phyloP scores from a whole-genome alignment of 2,888 invertebrate species.

The Lithophane semibrunnea region DNA sequence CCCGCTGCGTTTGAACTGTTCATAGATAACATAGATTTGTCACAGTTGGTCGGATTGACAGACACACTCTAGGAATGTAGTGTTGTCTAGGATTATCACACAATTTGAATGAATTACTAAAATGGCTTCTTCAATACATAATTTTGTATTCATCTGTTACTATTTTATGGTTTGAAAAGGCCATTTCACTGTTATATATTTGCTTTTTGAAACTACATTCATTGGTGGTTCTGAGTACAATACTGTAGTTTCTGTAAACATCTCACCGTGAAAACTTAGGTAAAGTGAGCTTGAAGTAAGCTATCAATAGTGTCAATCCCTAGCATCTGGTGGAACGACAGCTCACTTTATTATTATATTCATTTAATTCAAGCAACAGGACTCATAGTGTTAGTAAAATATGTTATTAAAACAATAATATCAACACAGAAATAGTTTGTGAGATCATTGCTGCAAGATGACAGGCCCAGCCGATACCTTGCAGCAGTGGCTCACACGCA shows the following conservation, averaged over 20 bases:
- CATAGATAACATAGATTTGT: too few species aligned
- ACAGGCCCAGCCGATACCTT: too few species aligned
- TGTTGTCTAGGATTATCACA: not conserved
- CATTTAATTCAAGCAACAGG: too few species aligned
- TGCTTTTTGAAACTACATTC: not conserved
- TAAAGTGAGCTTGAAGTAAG: too few species aligned
- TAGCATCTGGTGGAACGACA: not conserved
- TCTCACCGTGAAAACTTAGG: too few species aligned
- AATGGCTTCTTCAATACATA: not conserved
- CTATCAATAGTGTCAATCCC: not conserved
- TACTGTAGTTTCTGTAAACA: not conserved
- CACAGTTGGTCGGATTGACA: slow-evolving; percentile 6
- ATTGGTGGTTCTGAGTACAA: not conserved
- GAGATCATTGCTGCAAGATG: too few species aligned
- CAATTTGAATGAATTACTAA: not conserved
- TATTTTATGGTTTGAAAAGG: not conserved
- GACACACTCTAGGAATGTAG: not conserved
- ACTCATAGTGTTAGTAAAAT: too few species aligned
- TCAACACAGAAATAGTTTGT: too few species aligned
- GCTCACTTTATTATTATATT: too few species aligned
- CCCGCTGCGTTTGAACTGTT: slow-evolving; percentile 9
- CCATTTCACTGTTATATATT: not conserved
- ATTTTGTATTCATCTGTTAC: not conserved
- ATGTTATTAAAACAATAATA: too few species aligned
- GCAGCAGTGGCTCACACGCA: too few species aligned